phyloP scores from a whole-genome alignment of 2,888 invertebrate genomes.

The Epiperipatus broadwayi region DNA sequence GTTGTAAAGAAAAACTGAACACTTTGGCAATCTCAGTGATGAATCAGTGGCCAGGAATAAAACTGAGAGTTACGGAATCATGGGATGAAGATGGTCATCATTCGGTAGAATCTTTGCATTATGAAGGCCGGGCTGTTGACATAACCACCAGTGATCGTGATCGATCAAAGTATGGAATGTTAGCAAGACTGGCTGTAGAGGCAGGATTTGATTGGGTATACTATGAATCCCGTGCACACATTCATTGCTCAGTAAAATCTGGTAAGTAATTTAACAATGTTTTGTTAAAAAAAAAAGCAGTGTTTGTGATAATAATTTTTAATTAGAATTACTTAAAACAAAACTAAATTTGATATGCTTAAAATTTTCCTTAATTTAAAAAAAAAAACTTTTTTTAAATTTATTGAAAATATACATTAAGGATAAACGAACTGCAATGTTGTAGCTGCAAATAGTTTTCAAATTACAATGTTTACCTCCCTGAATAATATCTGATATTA shows the following conservation, averaged over 20 bases:
- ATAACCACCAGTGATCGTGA: constrained; percentile 84
- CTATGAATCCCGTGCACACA: constrained; percentile 80
- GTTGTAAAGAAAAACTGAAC: constrained; percentile 85
- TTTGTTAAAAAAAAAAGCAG: no score
- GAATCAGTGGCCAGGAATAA: constrained; percentile 95
- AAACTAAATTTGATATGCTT: no score
- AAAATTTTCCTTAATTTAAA: no score
- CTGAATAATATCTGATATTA: no score
- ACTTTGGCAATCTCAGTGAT: constrained; percentile 84
- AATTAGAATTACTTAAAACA: no score
- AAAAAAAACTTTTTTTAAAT: no score
- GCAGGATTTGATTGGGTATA: constrained; percentile 98
- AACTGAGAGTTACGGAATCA: constrained; percentile 75
- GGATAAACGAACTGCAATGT: no score
- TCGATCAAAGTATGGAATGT: constrained; percentile 80
- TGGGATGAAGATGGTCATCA: constrained; percentile 74
- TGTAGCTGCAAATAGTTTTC: no score
- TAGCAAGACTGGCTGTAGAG: constrained; percentile 81
- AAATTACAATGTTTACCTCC: no score
- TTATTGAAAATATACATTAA: no score
- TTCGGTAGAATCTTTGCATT: constrained; percentile 65
- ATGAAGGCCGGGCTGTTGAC: constrained; percentile 90
- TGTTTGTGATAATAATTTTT: no score
- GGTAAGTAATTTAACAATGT: no score
- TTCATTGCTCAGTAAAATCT: constrained; percentile 93